Evolutionary conservation across 2,888 invertebrate species (phyloP).

Genomic region (Apeira syringaria): DNA sequence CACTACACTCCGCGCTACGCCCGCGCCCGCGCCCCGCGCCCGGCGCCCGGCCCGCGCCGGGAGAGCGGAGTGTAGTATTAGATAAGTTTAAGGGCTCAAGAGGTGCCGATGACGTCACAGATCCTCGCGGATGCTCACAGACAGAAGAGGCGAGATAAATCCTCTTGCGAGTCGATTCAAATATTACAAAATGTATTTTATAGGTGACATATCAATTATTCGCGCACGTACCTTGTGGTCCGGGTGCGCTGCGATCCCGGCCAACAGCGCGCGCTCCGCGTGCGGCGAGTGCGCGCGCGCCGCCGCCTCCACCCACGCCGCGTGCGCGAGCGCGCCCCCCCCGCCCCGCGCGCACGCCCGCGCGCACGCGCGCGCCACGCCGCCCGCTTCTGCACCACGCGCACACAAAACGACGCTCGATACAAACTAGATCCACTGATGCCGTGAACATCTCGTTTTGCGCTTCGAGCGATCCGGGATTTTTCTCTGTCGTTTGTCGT

Average conservation of each 20-base stretch:
- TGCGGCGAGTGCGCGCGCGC: conserved; percentile 31
- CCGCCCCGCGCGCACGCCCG: conserved; percentile 18
- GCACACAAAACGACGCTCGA: too few relatives aligned
- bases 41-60: conserved; percentile 36
- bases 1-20: conserved; percentile 4
- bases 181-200: too few relatives aligned
- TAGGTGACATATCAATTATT: too few relatives aligned
- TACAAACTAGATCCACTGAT: too few relatives aligned
- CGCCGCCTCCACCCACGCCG: conserved; percentile 33
- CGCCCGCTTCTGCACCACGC: conserved; percentile 17
- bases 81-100: too few relatives aligned
- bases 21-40: conserved; percentile 15
- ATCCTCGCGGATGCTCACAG: too few relatives aligned
- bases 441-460: background rate
- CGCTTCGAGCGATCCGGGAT: background rate
- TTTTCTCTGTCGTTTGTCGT: conserved; percentile 4
- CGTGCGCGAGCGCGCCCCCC: conserved; percentile 34
- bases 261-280: conserved; percentile 40
- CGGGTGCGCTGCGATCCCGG: conserved; percentile 79
- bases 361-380: conserved; percentile 23
- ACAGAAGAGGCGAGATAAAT: too few relatives aligned
- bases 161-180: too few relatives aligned
- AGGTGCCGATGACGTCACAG: too few relatives aligned
- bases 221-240: conserved; percentile 39
- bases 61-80: too few relatives aligned